Conservation (phyloP, 2,797 vertebrate genomes). For the Prunella strophiata region DNA sequence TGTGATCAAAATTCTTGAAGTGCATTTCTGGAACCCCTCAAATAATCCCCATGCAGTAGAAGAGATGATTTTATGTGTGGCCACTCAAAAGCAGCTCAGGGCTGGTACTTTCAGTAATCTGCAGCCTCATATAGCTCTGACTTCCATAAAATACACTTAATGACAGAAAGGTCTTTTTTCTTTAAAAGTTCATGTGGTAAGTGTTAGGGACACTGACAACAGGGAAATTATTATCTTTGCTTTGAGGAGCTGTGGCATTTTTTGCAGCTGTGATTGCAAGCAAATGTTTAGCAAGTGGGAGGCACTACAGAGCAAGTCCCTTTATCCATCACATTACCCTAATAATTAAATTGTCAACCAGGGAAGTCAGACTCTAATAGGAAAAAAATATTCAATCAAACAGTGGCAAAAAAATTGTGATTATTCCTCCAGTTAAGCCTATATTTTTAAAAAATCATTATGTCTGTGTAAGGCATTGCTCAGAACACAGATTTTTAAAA, state of each 20-base stretch:
- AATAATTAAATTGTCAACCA: constrained; percentile 89
- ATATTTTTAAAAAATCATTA: constrained; percentile 83
- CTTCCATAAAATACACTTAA: background rate
- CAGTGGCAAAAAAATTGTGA: constrained; percentile 77
- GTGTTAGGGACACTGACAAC: background rate
- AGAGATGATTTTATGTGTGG: background rate
- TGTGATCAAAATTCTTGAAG: background rate
- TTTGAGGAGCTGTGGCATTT: constrained; percentile 48
- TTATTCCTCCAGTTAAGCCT: constrained; percentile 78
- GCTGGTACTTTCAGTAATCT: background rate
- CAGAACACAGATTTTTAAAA: constrained; percentile 20
- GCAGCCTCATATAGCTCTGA: background rate
- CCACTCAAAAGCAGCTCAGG: background rate
- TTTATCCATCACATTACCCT: constrained; percentile 84
- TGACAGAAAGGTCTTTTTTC: background rate
- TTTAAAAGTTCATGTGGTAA: background rate
- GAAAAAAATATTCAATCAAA: constrained; percentile 72
- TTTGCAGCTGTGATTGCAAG: constrained; percentile 82
- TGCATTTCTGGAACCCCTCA: background rate
- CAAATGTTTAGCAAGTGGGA: constrained; percentile 84
- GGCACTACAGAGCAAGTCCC: constrained; percentile 75
- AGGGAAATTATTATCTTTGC: constrained; percentile 44
- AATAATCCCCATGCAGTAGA: background rate
- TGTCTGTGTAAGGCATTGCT: constrained; percentile 77
- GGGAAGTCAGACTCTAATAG: constrained; percentile 74